Evolutionary conservation across 2,113 vertebrate species (phyloP).

Genomic region (Trachemys scripta): DNA sequence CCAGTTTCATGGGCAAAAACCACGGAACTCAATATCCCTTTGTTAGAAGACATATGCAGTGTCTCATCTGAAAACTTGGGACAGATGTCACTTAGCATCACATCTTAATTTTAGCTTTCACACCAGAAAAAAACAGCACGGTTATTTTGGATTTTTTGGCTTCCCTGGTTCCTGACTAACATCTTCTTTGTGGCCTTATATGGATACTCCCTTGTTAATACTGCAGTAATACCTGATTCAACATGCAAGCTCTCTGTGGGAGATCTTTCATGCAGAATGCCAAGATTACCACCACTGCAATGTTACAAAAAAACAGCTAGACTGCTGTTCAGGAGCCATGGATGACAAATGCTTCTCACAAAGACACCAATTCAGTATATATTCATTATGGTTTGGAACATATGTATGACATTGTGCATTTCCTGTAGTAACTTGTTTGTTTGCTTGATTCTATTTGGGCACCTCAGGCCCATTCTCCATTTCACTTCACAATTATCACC

Average conservation of each 20-base stretch:
- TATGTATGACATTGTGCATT: background rate
- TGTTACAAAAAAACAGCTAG: background rate
- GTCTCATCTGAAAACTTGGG: background rate
- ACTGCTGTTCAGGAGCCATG: background rate
- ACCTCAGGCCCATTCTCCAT: background rate
- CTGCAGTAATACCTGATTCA: background rate
- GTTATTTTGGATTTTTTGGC: background rate
- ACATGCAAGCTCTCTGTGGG: background rate
- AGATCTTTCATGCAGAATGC: background rate
- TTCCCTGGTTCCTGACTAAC: background rate
- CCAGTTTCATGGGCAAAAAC: background rate
- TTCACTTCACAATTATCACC: background rate
- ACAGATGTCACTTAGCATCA: slow-evolving; percentile 47
- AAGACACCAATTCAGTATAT: background rate
- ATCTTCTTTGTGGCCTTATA: background rate
- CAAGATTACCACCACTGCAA: background rate
- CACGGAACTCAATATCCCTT: background rate
- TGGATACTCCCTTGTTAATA: background rate
- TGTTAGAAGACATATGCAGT: background rate
- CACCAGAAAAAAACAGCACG: background rate
- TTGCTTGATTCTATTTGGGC: background rate
- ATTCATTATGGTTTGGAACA: background rate
- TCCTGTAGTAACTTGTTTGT: background rate
- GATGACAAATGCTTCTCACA: slow-evolving; percentile 19
- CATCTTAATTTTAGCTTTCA: slow-evolving; percentile 9